These are phyloP conservation scores for Lordiphosa andalusiaca DNA, from an alignment of 2,888 invertebrate species.

Conservation along the genomic window DNA sequence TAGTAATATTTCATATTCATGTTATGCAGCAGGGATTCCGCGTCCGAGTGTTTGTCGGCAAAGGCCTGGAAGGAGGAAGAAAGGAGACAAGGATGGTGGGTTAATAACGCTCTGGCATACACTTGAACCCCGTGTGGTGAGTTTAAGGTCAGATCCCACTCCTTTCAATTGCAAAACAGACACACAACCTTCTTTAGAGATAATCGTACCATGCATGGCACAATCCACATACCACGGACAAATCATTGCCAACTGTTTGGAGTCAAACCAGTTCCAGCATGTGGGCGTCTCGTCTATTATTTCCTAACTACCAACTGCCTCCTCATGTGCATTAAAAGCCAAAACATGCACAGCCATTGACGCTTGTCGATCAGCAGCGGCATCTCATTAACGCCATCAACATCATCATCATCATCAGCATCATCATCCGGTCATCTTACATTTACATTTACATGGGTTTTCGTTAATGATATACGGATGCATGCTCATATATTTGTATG, in stretches of 20 bases:
- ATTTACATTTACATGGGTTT: too few species aligned
- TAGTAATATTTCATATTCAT: constrained; percentile 93
- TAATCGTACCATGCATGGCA: constrained; percentile 14
- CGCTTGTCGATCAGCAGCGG: constrained; percentile 13
- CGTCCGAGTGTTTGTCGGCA: constrained; percentile 86
- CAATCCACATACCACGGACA: too few species aligned
- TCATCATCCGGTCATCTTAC: constrained; percentile 48
- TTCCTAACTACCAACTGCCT: constrained; percentile 23
- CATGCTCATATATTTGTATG: constrained; percentile 6
- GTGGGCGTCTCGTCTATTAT: constrained; percentile 28
- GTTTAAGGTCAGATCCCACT: too few species aligned
- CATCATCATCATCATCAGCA: constrained; percentile 28
- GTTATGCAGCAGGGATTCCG: constrained; percentile 86
- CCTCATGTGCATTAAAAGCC: constrained; percentile 4
- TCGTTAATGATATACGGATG: constrained; percentile 44
- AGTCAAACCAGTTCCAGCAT: constrained; percentile 21
- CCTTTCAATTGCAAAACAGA: not conserved
- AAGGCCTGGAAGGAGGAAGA: constrained; percentile 83
- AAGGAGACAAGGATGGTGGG: too few species aligned
- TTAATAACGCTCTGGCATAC: not conserved
- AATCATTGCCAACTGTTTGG: constrained; percentile 21
- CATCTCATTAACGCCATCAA: too few species aligned
- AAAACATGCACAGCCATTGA: constrained; percentile 16
- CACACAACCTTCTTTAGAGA: constrained; percentile 20
- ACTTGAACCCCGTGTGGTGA: not conserved